Evolutionary conservation across 1,140 invertebrate species (phyloP), one percentile per base, ranked within the genome.

Genomic region (Atta texana): DNA sequence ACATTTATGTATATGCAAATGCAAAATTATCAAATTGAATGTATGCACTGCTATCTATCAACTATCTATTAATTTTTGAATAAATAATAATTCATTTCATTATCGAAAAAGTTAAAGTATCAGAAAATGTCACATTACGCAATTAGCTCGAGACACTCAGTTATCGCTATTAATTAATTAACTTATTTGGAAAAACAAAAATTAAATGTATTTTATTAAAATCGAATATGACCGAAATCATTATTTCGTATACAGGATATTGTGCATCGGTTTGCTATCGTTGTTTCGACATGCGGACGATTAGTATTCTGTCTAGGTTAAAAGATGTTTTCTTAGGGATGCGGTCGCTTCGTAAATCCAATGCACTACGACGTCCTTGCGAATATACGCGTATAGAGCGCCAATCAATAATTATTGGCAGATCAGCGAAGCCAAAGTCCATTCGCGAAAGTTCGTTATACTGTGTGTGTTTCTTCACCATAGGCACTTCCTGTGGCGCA

Each of bases 361-460:
- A 63, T 63, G 80, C 61, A 44, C 21, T 71, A 39, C 16, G 34
- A 10, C 7, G 39, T 49, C 7, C 21, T 74, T 28, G 66, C 63
- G 59, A 34, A 55, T 72, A 75, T 75, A 76, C 34, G 72, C 72
- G 71, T 31, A 34, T 18, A 34, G 61, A 28, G 21, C 5, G 77
- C 14, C 39, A 57, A 77, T 86, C 89, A 87, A 88, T 91, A 91
- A 91, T 91, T 91, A 91, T 89, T 90, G 88, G 88, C 90, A 89
- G 90, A 85, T 90, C 88, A 89, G 24, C 86, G 81, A 75, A 88
- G 90, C 90, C 87, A 74, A 91, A 91, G 89, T 91, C 90, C 89
- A 87, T 87, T 85, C 89, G 80, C 85, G 87, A 91, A 91, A 91
- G 90, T 91, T 91, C 86, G 88, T 91, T 91, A 91, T 78, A 89